A percentile compares a stretch with the other conserved stretches of the same genome.
These are phyloP conservation scores for Cyphomyrus plagiostoma DNA, from an alignment of 2,113 vertebrate species.

Conservation along the genomic window DNA sequence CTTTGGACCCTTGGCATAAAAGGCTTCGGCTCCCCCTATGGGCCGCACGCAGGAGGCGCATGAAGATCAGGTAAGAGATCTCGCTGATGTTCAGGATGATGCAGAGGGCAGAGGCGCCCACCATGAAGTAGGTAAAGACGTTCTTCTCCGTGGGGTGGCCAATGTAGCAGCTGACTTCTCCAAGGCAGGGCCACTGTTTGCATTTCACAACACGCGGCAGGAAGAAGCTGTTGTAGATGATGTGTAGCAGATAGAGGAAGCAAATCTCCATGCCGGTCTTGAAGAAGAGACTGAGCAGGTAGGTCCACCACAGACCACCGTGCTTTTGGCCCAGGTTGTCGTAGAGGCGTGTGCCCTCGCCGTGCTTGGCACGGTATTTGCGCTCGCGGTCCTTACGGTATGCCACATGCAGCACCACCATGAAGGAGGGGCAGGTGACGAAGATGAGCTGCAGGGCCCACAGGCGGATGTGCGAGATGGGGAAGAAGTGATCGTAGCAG, in stretches of 20 bases:
- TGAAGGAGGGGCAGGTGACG: constrained; percentile 76
- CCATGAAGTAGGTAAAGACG: constrained; percentile 75
- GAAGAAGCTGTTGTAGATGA: constrained; percentile 61
- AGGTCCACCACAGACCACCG: constrained; percentile 85
- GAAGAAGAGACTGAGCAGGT: constrained; percentile 67
- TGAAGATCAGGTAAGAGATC: constrained; percentile 62
- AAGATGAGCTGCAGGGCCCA: constrained; percentile 92
- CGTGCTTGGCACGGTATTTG: constrained; percentile 52
- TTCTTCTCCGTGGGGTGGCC: constrained; percentile 70
- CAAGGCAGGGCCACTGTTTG: constrained; percentile 59
- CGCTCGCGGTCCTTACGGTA: constrained; percentile 61
- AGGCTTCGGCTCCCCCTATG: constrained; percentile 29
- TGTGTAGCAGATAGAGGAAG: constrained; percentile 68
- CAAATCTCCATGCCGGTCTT: constrained; percentile 60
- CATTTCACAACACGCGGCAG: constrained; percentile 67
- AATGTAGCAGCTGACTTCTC: constrained; percentile 68
- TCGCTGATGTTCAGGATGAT: constrained; percentile 68
- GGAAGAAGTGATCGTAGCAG: constrained; percentile 77
- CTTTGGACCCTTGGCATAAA: background rate
- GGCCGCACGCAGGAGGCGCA: constrained; percentile 42
- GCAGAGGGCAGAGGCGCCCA: constrained; percentile 59
- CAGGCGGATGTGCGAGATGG: constrained; percentile 79
- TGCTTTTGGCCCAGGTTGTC: constrained; percentile 69
- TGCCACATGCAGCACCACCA: constrained; percentile 69
- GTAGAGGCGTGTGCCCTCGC: constrained; percentile 50